phyloP scores from a whole-genome alignment of 2,888 invertebrate genomes.

The Thymelicus acteon region DNA sequence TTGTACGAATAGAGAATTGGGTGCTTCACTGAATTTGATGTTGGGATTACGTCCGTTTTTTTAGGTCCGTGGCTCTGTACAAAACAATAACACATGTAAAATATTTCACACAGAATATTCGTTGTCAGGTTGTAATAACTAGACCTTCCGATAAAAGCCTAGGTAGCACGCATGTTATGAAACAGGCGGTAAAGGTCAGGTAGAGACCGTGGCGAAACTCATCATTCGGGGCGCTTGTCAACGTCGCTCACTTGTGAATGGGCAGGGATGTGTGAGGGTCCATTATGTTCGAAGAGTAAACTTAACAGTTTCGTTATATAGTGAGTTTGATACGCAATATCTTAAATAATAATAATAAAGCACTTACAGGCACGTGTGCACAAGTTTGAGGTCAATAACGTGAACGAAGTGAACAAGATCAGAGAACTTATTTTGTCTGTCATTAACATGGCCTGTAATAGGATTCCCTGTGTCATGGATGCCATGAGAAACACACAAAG shows the following conservation, averaged over 20 bases:
- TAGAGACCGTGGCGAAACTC: constrained; percentile 17
- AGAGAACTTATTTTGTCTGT: no score
- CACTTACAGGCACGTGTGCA: no score
- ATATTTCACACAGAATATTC: neutral
- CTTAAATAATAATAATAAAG: no score
- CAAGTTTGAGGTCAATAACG: no score
- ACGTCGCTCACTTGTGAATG: constrained; percentile 15
- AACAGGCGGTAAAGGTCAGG: constrained; percentile 10
- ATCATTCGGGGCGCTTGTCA: constrained; percentile 16
- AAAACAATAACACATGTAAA: neutral
- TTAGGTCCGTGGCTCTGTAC: neutral
- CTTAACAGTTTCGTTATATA: neutral
- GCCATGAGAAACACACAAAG: no score
- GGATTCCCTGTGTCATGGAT: no score
- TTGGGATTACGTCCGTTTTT: no score
- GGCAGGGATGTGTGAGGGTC: constrained; percentile 13
- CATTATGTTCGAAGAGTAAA: neutral
- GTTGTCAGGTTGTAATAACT: constrained; percentile 1
- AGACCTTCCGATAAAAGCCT: constrained; percentile 25
- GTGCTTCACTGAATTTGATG: no score
- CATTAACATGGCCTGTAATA: no score
- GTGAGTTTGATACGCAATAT: no score
- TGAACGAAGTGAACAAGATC: no score
- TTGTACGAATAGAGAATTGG: no score
- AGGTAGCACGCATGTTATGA: constrained; percentile 23